Conservation (phyloP, 2,797 vertebrate genomes). For the Enteromius fasciolatus region DNA sequence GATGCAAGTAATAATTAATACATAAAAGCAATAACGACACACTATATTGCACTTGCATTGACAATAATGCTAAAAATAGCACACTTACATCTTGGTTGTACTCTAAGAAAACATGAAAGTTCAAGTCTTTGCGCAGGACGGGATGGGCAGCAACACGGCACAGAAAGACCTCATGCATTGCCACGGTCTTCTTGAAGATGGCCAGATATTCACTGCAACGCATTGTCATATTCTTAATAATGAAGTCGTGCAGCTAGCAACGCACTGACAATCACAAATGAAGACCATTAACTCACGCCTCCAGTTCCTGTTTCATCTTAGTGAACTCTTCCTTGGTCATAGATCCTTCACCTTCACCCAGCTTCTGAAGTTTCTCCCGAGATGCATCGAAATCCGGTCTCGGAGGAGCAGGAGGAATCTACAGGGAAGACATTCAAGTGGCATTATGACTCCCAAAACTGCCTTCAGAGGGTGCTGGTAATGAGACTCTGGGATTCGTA, state of each 20-base stretch:
- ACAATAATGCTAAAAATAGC: not conserved
- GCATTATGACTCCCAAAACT: not conserved
- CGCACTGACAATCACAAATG: not conserved
- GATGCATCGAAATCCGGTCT: slow-evolving; percentile 97
- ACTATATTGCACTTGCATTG: not conserved
- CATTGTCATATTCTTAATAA: slow-evolving; percentile 31
- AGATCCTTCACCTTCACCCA: slow-evolving; percentile 96
- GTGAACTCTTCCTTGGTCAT: slow-evolving; percentile 99
- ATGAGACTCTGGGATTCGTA: slow-evolving; percentile 31
- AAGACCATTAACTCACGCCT: slow-evolving; percentile 88
- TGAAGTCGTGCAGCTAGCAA: not conserved
- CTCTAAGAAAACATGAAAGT: slow-evolving; percentile 98
- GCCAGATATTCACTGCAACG: slow-evolving; percentile 92
- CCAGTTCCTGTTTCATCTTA: slow-evolving; percentile 99
- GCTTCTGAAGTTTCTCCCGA: slow-evolving; percentile 96
- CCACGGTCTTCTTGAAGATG: slow-evolving; percentile 99
- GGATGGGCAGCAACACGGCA: slow-evolving; percentile 97
- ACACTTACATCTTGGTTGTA: slow-evolving; percentile 95
- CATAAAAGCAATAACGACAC: not conserved
- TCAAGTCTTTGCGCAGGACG: slow-evolving; percentile 95
- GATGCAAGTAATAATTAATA: not conserved
- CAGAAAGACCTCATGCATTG: slow-evolving; percentile 98
- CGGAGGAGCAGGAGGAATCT: slow-evolving; percentile 97
- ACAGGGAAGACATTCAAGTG: slow-evolving; percentile 47
- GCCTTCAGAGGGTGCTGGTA: slow-evolving; percentile 18